Conservation (phyloP, 2,797 vertebrate species). For the Cossypha caffra region DNA sequence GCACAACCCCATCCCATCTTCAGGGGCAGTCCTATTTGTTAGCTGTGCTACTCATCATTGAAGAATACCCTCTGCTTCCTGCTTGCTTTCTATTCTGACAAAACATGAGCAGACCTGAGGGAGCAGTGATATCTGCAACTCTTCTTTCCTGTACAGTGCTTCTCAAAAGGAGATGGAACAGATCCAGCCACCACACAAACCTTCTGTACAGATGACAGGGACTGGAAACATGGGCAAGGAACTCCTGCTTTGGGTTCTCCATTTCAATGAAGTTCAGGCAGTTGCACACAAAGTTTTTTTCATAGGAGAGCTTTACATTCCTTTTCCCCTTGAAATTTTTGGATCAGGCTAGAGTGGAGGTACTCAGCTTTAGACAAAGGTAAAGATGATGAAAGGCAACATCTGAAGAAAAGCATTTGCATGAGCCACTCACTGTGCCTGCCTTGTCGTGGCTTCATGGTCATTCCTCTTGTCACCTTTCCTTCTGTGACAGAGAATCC, state of each 20-base stretch:
- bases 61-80: not conserved
- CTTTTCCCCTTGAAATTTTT: not conserved
- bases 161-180: not conserved
- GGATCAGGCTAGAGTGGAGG: not conserved
- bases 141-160: not conserved
- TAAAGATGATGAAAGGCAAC: not conserved
- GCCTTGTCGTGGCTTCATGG: not conserved
- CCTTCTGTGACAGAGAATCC: not conserved
- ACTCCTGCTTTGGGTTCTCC: not conserved
- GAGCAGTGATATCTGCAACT: not conserved
- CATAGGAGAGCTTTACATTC: not conserved
- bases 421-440: not conserved
- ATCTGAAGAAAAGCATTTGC: not conserved
- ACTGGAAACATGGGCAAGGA: not conserved
- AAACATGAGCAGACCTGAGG: not conserved
- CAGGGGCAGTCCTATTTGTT: not conserved
- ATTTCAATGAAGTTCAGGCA: not conserved
- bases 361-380: not conserved
- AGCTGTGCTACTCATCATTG: not conserved
- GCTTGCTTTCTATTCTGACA: not conserved
- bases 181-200: not conserved
- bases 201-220: not conserved
- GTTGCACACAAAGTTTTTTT: not conserved
- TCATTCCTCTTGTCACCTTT: not conserved
- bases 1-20: not conserved